A percentile compares a stretch with the other conserved stretches of the same genome.
phyloP scores from a whole-genome alignment of 2,888 invertebrate genomes.

The Ornithoptera alexandrae region DNA sequence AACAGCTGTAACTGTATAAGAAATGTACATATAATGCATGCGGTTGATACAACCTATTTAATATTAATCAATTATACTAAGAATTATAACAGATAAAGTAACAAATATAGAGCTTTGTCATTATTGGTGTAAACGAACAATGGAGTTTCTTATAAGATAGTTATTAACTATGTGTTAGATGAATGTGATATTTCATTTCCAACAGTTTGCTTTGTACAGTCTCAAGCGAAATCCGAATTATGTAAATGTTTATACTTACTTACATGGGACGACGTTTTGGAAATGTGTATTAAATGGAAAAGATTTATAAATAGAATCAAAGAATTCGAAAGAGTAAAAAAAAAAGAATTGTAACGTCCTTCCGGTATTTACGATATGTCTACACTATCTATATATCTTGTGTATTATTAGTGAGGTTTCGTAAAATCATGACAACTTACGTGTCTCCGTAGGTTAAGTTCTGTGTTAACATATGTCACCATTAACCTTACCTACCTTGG shows the following conservation, averaged over 20 bases:
- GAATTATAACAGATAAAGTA: background rate
- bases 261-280: conserved; percentile 3
- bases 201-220: conserved; percentile 25
- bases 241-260: conserved; percentile 15
- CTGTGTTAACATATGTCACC: background rate
- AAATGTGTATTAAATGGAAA: background rate
- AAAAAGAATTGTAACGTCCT: conserved; percentile 15
- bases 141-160: background rate
- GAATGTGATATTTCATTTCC: background rate
- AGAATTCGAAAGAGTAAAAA: background rate
- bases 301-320: background rate
- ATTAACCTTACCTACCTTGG: no score
- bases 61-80: background rate
- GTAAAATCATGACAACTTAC: background rate
- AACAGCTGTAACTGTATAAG: background rate
- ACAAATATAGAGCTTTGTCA: conserved; percentile 1
- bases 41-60: background rate
- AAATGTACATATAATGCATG: background rate
- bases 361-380: conserved; percentile 7
- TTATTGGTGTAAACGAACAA: background rate
- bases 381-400: background rate
- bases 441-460: conserved; percentile 4
- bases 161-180: background rate
- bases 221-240: conserved; percentile 28
- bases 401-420: background rate